A percentile compares a stretch with the other conserved stretches of the same genome.
These are phyloP conservation scores for Scomber colias DNA, from an alignment of 2,113 vertebrate species.

Conservation along the genomic window DNA sequence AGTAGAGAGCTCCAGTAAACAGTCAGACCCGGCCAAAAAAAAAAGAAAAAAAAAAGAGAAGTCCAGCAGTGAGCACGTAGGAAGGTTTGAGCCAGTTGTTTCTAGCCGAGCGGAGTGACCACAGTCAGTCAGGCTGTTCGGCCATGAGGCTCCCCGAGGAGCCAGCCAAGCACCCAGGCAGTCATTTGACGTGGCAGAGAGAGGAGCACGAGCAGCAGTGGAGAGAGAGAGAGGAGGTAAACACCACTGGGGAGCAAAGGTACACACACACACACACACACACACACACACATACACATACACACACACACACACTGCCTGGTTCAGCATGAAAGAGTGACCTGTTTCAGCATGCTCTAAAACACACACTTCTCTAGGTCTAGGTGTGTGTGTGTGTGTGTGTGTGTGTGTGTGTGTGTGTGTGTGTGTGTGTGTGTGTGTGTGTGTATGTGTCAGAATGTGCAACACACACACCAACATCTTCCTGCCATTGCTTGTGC, in stretches of 20 bases:
- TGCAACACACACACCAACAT: conserved; percentile 46
- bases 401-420: conserved; percentile 47
- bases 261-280: conserved; percentile 25
- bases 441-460: conserved; percentile 27
- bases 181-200: conserved; percentile 80
- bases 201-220: conserved; percentile 4
- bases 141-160: conserved; percentile 61
- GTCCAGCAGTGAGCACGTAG: not conserved
- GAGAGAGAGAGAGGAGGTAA: conserved; percentile 61
- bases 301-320: conserved; percentile 28
- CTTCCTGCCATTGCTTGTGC: conserved; percentile 68
- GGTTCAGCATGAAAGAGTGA: conserved; percentile 79
- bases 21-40: conserved; percentile 3
- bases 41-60: not conserved
- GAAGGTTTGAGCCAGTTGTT: not conserved
- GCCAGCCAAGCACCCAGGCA: conserved; percentile 61
- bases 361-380: conserved; percentile 57
- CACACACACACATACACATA: not conserved
- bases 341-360: conserved; percentile 79
- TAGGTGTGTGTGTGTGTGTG: conserved; percentile 47
- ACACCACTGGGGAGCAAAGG: conserved; percentile 74
- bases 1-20: conserved; percentile 16
- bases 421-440: conserved; percentile 49
- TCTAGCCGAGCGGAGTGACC: conserved; percentile 50
- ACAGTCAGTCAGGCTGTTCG: conserved; percentile 51